Conservation (phyloP, 2,113 vertebrate genomes). For the Cynoglossus semilaevis region DNA sequence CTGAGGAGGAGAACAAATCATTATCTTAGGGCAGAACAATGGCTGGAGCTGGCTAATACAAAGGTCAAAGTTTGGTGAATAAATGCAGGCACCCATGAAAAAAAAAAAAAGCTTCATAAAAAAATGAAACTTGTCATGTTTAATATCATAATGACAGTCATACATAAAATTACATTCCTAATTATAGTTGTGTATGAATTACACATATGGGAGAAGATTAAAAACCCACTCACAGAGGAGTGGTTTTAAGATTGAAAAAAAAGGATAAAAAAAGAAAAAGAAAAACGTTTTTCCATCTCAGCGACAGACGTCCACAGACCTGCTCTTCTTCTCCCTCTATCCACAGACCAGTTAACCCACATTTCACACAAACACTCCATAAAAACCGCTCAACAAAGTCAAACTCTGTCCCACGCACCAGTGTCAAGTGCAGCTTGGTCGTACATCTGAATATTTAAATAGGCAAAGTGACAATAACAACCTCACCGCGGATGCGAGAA, state of each 20-base stretch:
- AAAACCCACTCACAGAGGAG: background rate
- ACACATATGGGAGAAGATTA: no score
- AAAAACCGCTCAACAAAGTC: conserved; percentile 66
- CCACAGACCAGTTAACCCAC: conserved; percentile 65
- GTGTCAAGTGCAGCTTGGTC: conserved; percentile 52
- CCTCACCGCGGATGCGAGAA: conserved; percentile 40
- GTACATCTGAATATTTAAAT: conserved; percentile 65
- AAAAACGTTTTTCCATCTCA: background rate
- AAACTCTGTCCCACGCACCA: conserved; percentile 57
- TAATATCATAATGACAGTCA: no score
- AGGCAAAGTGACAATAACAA: conserved; percentile 64
- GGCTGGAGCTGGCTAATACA: no score
- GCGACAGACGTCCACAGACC: conserved; percentile 53
- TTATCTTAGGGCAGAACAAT: no score
- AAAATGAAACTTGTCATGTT: no score
- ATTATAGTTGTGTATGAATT: no score
- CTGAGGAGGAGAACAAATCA: no score
- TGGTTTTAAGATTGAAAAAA: conserved; percentile 32
- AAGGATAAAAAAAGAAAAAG: conserved; percentile 39
- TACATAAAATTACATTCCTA: no score
- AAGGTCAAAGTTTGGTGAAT: no score
- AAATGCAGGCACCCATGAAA: no score
- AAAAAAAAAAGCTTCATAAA: no score
- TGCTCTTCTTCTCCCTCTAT: conserved; percentile 33
- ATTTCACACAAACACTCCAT: conserved; percentile 40